Conservation (phyloP, 2,113 vertebrate species). For the Sphaerodactylus townsendi region DNA sequence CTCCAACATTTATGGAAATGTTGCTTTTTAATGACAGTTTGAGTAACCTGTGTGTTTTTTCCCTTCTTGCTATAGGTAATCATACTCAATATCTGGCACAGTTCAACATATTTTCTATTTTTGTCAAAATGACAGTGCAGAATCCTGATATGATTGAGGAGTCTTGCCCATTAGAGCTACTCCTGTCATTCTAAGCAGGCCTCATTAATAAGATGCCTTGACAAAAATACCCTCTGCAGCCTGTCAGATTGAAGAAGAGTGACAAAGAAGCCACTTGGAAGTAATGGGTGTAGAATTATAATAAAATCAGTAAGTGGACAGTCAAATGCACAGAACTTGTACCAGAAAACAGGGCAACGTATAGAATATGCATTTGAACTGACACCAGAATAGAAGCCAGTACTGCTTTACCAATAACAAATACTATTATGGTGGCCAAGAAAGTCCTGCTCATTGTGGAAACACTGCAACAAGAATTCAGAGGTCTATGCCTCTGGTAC, state of each 20-base stretch:
- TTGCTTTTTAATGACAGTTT: neutral
- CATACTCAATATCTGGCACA: neutral
- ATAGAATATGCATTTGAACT: neutral
- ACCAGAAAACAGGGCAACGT: neutral
- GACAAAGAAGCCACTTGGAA: no score
- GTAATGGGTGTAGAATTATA: neutral
- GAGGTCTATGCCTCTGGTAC: neutral
- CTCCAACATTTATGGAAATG: neutral
- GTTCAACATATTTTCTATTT: neutral
- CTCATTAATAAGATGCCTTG: neutral
- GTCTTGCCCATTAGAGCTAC: neutral
- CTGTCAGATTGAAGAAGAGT: neutral
- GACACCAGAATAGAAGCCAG: neutral
- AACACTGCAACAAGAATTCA: neutral
- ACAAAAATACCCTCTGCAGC: neutral
- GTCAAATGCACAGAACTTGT: neutral
- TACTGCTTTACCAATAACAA: neutral
- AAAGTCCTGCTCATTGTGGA: neutral
- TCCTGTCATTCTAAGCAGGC: neutral
- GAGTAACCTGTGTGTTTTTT: neutral
- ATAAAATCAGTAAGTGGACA: neutral
- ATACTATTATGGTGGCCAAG: neutral
- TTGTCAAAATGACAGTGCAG: neutral
- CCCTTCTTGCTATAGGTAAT: neutral
- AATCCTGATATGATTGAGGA: neutral